Evolutionary conservation across 1,140 invertebrate species (phyloP).

Genomic region (Coelopa frigida): DNA sequence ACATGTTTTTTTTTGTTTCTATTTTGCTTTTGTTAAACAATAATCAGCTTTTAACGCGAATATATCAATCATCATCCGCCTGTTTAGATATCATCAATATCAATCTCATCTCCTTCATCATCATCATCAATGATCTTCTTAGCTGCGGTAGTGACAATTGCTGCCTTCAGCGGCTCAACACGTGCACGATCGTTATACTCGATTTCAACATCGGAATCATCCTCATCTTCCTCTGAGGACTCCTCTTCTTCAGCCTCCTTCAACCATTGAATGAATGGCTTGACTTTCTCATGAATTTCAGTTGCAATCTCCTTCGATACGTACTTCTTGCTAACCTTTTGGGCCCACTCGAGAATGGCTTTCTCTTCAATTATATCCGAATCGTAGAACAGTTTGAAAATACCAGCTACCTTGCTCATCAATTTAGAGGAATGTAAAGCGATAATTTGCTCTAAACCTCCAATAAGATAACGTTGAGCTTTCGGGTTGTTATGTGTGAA

Average conservation of each 20-base stretch:
- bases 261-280: constrained; percentile 94
- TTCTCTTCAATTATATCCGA: constrained; percentile 91
- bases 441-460: constrained; percentile 91
- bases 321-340: constrained; percentile 90
- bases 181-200: constrained; percentile 82
- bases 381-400: constrained; percentile 90
- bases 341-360: constrained; percentile 87
- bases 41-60: not conserved
- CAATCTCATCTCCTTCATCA: constrained; percentile 72
- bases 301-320: constrained; percentile 83
- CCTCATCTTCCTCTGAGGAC: constrained; percentile 61
- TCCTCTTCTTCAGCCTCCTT: constrained; percentile 94
- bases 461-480: constrained; percentile 91
- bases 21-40: no score
- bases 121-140: constrained; percentile 54
- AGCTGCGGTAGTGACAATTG: constrained; percentile 43
- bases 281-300: constrained; percentile 87
- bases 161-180: constrained; percentile 64
- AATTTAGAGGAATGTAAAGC: constrained; percentile 72
- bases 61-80: no score
- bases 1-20: constrained; percentile 2
- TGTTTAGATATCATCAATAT: constrained; percentile 92
- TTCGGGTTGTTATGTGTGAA: constrained; percentile 85
- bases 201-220: constrained; percentile 67
- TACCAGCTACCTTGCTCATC: constrained; percentile 79